Conservation (phyloP, 2,797 vertebrate genomes). For the Liparis tanakae region DNA sequence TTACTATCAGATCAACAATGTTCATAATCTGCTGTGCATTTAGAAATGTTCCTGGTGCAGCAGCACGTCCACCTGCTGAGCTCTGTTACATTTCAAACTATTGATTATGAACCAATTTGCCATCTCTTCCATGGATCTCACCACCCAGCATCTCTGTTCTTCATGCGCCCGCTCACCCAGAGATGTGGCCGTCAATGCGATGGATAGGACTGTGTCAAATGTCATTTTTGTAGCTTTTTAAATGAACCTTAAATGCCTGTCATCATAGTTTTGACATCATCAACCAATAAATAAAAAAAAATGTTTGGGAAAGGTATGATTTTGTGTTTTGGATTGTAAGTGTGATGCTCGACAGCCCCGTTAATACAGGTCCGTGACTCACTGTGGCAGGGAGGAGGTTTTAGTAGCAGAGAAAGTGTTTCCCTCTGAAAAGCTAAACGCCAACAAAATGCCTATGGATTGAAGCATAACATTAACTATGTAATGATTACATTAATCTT, state of each 20-base stretch:
- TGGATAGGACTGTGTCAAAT: no score
- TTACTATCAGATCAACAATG: not conserved
- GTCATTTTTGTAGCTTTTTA: no score
- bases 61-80: not conserved
- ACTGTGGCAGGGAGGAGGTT: no score
- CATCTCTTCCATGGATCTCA: not conserved
- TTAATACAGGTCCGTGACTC: no score
- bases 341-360: no score
- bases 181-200: no score
- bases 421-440: not conserved
- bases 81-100: not conserved
- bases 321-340: no score
- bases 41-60: not conserved
- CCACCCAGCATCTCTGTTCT: no score
- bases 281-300: not conserved
- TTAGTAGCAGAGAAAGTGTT: no score
- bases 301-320: no score
- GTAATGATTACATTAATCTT: not conserved
- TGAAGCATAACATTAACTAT: not conserved
- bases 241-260: not conserved
- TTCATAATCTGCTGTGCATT: not conserved
- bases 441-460: not conserved
- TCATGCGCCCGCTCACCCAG: no score
- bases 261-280: not conserved
- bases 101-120: not conserved